Conservation (phyloP, 37 sponge, comb jelly and placozoan species). For the Theonella swinhoei region DNA sequence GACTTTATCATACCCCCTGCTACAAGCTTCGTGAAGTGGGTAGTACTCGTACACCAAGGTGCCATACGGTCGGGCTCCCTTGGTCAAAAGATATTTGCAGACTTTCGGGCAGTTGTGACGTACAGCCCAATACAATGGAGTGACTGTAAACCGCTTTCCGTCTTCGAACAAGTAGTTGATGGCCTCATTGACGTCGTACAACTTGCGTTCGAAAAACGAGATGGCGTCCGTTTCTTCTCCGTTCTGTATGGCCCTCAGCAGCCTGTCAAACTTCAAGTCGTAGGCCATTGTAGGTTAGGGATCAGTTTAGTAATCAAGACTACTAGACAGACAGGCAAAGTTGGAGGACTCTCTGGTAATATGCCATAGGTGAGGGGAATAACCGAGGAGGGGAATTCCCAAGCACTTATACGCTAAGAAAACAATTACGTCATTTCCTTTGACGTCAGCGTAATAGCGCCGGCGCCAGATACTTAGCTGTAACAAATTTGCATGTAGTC, state of each 20-base stretch:
- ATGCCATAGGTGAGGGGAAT: no score
- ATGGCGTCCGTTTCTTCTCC: constrained; percentile 33
- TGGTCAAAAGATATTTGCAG: constrained; percentile 40
- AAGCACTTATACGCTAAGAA: no score
- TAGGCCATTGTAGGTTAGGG: background rate
- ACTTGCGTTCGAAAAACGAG: constrained; percentile 8
- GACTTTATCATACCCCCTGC: constrained; percentile 34
- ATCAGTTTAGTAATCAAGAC: background rate
- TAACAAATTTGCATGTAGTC: no score
- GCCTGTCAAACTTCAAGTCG: constrained; percentile 8
- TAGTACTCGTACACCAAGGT: constrained; percentile 60
- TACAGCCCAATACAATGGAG: constrained; percentile 64
- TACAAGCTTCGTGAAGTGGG: constrained; percentile 65
- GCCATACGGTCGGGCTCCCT: constrained; percentile 39
- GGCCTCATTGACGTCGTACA: constrained; percentile 35
- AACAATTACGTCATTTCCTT: no score
- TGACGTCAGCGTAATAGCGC: no score
- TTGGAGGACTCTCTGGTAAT: no score
- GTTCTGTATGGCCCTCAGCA: constrained; percentile 22
- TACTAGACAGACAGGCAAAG: no score
- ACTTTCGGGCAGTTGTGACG: constrained; percentile 9
- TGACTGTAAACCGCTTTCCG: constrained; percentile 48
- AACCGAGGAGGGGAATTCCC: background rate
- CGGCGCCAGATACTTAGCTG: no score
- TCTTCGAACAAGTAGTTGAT: constrained; percentile 52